phyloP scores from a whole-genome alignment of 2,113 vertebrate species.

The Gracilinanus agilis region DNA sequence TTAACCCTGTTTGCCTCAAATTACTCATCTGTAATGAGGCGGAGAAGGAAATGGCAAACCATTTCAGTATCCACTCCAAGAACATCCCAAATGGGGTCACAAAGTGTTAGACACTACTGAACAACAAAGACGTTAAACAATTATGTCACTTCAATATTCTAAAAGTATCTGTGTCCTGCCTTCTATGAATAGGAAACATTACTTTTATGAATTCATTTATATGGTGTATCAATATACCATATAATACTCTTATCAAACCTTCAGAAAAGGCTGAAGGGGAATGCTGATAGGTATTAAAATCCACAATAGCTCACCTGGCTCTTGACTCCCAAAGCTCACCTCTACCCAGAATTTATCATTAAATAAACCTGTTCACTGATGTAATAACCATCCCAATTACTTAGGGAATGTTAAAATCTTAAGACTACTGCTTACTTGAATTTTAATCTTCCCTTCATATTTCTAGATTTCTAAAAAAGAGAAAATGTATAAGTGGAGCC shows the following conservation, averaged over 20 bases:
- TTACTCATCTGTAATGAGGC: background rate
- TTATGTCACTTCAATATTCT: background rate
- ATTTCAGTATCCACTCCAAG: background rate
- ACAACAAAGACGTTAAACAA: background rate
- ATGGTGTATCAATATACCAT: background rate
- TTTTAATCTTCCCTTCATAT: background rate
- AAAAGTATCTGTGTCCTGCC: background rate
- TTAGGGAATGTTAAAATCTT: background rate
- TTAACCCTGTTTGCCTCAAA: background rate
- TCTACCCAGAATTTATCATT: background rate
- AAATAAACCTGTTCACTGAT: background rate
- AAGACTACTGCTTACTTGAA: background rate
- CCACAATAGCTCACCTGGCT: no score
- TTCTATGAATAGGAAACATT: background rate
- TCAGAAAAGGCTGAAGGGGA: background rate
- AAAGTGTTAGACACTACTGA: background rate
- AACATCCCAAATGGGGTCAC: background rate
- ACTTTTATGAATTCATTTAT: background rate
- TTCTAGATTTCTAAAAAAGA: background rate
- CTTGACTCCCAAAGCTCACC: background rate
- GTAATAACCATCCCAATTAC: background rate
- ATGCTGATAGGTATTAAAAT: background rate
- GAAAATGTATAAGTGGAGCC: background rate
- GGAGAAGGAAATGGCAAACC: background rate
- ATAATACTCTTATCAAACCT: background rate